Evolutionary conservation across 2,797 vertebrate genomes (phyloP), one percentile per base, ranked within the genome.

Genomic region (Tokudaia muenninki): DNA sequence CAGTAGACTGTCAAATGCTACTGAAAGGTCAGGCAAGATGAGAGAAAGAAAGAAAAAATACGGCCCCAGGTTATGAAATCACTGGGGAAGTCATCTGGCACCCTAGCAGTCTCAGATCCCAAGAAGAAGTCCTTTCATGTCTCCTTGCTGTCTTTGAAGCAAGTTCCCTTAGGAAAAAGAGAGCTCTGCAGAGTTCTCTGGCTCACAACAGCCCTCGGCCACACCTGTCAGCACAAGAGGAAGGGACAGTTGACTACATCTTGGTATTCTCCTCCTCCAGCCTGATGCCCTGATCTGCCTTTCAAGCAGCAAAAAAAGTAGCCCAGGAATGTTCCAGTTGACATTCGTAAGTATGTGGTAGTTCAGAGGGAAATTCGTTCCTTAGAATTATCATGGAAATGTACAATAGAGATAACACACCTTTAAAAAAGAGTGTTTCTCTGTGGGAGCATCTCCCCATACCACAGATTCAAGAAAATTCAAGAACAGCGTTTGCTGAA

Each of bases 351-450:
- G 55, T 29, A 0, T 21, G 89, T 47, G 92, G 72, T 92, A 83
- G 96, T 97, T 95, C 95, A 98, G 92, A 97, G 91, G 91, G 67
- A 95, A 96, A 89, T 81, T 61, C 78, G 80, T 88, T 95, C 84
- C 22, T 52, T 87, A 4, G 52, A 96, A 94, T 84, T 92, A 94
- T 31, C 83, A 80, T 63, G 52, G 87, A 89, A 94, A 96, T 94
- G 88, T 94, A 83, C 52, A 94, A 82, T 31, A 81, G 77, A 97
- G 78, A 95, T 94, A 94, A 97, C 92, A 96, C 21, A 52, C 70
- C 77, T 94, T 93, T 96, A 67, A 2, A 3, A 3, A 77, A 2
- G 34, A 83, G 34, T 87, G 34, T 81, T 92, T 94, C 75, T 91
- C 92, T 90, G 13, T 79, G 44, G 81, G 77, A 92, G 90, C 75